A percentile compares a stretch with the other conserved stretches of the same genome.
Evolutionary conservation across 1,140 invertebrate genomes (phyloP).

Genomic region (Danaus plexippus): DNA sequence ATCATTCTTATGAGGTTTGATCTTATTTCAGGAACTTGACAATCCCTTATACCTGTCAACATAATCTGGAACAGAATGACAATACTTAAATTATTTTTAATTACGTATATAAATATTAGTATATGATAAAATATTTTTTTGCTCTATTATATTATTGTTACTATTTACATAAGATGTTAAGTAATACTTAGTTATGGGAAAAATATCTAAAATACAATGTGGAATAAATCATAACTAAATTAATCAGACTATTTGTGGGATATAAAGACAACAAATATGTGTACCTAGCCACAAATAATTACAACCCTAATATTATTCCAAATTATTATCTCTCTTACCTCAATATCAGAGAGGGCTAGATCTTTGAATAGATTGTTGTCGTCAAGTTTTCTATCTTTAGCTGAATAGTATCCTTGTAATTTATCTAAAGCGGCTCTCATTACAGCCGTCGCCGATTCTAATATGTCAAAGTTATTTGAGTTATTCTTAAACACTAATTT

Average conservation of each 20-base stretch:
- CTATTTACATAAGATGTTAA: not conserved
- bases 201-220: too few species aligned
- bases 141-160: not conserved
- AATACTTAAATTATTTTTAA: too few species aligned
- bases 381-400: conserved; percentile 38
- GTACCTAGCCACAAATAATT: too few species aligned
- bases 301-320: too few species aligned
- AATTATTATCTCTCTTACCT: conserved; percentile 36
- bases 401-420: conserved; percentile 42
- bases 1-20: conserved; percentile 80
- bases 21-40: conserved; percentile 73
- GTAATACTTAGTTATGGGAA: not conserved
- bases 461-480: conserved; percentile 63
- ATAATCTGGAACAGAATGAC: conserved; percentile 68
- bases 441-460: conserved; percentile 78
- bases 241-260: too few species aligned
- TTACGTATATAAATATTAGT: too few species aligned
- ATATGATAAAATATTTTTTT: conserved; percentile 2
- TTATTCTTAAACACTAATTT: conserved; percentile 72
- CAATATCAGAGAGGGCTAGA: conserved; percentile 59
- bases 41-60: conserved; percentile 73
- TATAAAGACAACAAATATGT: too few species aligned
- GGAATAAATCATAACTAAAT: too few species aligned
- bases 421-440: conserved; percentile 76
- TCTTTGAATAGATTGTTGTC: conserved; percentile 57